Conservation (phyloP, 2,888 invertebrate species). For the Invenusta paracnida region DNA sequence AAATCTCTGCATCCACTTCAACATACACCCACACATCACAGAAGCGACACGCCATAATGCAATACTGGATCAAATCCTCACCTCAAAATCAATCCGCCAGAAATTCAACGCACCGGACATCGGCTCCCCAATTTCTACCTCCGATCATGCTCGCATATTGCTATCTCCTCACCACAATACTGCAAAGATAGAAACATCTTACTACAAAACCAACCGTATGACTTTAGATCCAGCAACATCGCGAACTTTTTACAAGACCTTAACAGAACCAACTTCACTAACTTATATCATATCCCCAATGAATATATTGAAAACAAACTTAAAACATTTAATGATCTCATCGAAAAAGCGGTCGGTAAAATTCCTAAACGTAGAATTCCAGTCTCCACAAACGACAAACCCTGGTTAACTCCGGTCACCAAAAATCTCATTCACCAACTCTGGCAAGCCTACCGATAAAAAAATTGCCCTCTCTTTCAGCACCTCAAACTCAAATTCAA, state of each 20-base stretch:
- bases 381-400: neutral
- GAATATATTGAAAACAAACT: neutral
- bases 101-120: neutral
- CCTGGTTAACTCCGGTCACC: neutral
- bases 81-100: neutral
- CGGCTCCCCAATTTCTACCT: neutral
- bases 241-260: neutral
- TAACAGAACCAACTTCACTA: neutral
- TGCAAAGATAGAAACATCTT: neutral
- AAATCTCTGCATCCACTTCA: constrained; percentile 58
- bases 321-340: neutral
- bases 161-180: neutral
- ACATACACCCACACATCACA: neutral
- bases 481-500: neutral
- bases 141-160: neutral
- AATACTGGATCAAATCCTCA: neutral
- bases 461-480: neutral
- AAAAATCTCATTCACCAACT: neutral
- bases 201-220: neutral
- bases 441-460: neutral
- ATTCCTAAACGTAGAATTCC: neutral
- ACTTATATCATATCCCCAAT: neutral
- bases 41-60: neutral
- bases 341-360: neutral
- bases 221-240: neutral